Percentiles rank a stretch among this genome's conserved stretches.
These are phyloP conservation scores for Macrosoma leucophasiata DNA, from an alignment of 2,888 invertebrate genomes.

Conservation along the genomic window DNA sequence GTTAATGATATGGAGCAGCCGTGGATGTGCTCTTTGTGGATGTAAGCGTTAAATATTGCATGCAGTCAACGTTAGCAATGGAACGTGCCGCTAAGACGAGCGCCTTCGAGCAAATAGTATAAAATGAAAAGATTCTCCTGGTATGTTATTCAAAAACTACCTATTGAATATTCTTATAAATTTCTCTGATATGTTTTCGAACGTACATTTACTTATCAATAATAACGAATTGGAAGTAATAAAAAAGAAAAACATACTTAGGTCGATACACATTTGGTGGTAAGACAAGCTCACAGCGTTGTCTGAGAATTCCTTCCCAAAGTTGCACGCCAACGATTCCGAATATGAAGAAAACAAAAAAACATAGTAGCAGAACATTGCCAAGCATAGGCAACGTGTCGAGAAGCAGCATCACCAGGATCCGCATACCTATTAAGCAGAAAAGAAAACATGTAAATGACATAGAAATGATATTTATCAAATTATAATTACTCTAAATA, in stretches of 20 bases:
- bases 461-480: background rate
- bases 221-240: conserved; percentile 2
- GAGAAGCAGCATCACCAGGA: conserved; percentile 97
- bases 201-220: background rate
- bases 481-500: no score
- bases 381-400: conserved; percentile 99
- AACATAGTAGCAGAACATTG: conserved; percentile 97
- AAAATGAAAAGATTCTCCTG: conserved; percentile 51
- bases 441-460: background rate
- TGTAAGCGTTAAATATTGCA: conserved; percentile 74
- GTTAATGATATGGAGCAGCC: conserved; percentile 53
- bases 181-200: background rate
- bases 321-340: conserved; percentile 99
- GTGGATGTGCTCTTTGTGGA: conserved; percentile 52
- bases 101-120: conserved; percentile 56
- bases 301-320: conserved; percentile 98
- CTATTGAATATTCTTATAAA: background rate
- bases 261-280: conserved; percentile 82
- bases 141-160: no score
- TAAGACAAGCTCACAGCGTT: conserved; percentile 90
- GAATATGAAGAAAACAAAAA: conserved; percentile 99
- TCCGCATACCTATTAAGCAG: conserved; percentile 92
- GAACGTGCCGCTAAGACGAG: conserved; percentile 67
- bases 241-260: conserved; percentile 79
- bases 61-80: conserved; percentile 72